Evolutionary conservation across 2,888 invertebrate genomes (phyloP).

Genomic region (Andrena camellia): DNA sequence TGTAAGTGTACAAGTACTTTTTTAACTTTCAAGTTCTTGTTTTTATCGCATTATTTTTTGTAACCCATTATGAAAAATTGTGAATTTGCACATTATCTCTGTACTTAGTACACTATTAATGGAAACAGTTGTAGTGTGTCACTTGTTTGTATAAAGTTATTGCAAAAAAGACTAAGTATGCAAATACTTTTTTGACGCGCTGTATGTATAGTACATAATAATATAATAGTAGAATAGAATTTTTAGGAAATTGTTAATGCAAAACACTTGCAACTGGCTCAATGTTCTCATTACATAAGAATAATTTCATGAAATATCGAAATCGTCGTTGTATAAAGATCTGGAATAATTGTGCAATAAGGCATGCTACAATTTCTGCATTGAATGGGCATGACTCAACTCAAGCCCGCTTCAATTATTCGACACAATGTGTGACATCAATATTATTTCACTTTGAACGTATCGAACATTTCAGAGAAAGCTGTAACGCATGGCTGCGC

Average conservation of each 20-base stretch:
- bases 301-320: neutral
- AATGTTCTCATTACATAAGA: neutral
- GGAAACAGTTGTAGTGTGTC: no score
- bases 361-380: neutral
- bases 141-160: no score
- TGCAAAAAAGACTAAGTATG: no score
- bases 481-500: slow-evolving; percentile 37
- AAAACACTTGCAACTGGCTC: neutral
- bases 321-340: neutral
- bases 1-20: no score
- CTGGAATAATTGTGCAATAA: neutral
- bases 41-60: no score
- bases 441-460: slow-evolving; percentile 6
- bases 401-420: neutral
- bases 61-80: no score
- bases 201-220: no score
- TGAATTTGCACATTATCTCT: no score
- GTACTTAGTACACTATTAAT: no score
- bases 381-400: slow-evolving; percentile 2
- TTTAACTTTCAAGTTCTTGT: no score
- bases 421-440: neutral
- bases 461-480: slow-evolving; percentile 42
- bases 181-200: no score
- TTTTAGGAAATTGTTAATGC: neutral
- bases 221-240: no score